A percentile compares a stretch with the other conserved stretches of the same genome.
Conservation (phyloP, 2,113 vertebrate species). For the Varanus komodoensis region DNA sequence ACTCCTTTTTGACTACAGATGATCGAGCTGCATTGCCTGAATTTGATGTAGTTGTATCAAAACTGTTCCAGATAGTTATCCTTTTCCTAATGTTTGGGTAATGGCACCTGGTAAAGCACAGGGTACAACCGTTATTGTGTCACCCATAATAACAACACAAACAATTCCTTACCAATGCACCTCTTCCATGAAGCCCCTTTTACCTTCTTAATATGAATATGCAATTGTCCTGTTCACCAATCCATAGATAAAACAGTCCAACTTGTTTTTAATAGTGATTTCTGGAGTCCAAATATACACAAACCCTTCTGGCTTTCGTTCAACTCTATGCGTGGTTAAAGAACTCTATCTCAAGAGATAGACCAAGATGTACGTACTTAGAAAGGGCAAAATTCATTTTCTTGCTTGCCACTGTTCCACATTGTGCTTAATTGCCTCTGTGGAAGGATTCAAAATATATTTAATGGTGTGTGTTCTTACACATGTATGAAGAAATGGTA, state of each 20-base stretch:
- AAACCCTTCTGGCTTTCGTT: slow-evolving; percentile 48
- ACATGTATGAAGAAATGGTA: slow-evolving; percentile 21
- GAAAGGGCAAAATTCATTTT: slow-evolving; percentile 41
- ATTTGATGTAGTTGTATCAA: slow-evolving; percentile 55
- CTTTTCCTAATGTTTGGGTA: slow-evolving; percentile 36
- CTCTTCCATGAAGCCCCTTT: slow-evolving; percentile 39
- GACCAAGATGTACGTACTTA: slow-evolving; percentile 35
- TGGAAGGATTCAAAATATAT: slow-evolving; percentile 40
- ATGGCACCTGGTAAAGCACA: slow-evolving; percentile 29
- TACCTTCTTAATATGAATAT: slow-evolving; percentile 40
- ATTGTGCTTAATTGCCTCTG: slow-evolving; percentile 51
- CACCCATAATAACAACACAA: slow-evolving; percentile 22
- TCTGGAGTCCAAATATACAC: slow-evolving; percentile 28
- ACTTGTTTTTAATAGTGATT: slow-evolving; percentile 44
- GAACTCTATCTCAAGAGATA: slow-evolving; percentile 26
- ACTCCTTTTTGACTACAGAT: slow-evolving; percentile 62
- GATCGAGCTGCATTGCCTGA: slow-evolving; percentile 47
- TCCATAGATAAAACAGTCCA: slow-evolving; percentile 57
- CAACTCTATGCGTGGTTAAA: slow-evolving; percentile 38
- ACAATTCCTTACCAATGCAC: slow-evolving; percentile 24
- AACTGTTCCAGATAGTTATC: slow-evolving; percentile 39
- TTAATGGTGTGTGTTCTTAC: not conserved
- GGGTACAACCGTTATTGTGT: slow-evolving; percentile 31
- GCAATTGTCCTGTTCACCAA: slow-evolving; percentile 58
- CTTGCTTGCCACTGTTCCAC: not conserved